These are phyloP conservation scores for Rhysida immarginata DNA, from an alignment of 1,140 invertebrate species.

Conservation along the genomic window DNA sequence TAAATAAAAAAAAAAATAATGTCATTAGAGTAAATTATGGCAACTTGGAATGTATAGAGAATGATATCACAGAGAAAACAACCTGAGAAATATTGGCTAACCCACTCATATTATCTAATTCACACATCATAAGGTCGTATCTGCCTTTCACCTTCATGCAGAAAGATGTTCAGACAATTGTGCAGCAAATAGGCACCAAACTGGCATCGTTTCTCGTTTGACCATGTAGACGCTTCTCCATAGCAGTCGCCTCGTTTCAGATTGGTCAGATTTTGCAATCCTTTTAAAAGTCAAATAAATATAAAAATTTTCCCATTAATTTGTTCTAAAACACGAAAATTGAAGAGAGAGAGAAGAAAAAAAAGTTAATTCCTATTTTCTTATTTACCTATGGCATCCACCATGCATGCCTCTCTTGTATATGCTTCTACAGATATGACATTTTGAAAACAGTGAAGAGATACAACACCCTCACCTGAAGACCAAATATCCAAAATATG, in stretches of 20 bases:
- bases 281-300: conserved; percentile 20
- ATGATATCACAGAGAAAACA: too few species aligned
- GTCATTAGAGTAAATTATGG: too few species aligned
- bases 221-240: conserved; percentile 57
- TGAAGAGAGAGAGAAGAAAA: not conserved
- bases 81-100: too few species aligned
- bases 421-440: conserved; percentile 80
- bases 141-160: conserved; percentile 72
- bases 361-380: conserved; percentile 3
- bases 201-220: conserved; percentile 44
- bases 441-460: conserved; percentile 80
- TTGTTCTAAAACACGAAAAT: not conserved
- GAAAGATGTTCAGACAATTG: conserved; percentile 66
- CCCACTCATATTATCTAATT: too few species aligned
- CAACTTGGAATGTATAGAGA: too few species aligned
- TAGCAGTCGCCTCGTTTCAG: conserved; percentile 68
- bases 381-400: conserved; percentile 55
- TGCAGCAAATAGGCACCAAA: conserved; percentile 68
- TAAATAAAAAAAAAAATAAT: too few species aligned
- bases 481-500: conserved; percentile 79
- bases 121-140: conserved; percentile 43
- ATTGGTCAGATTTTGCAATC: conserved; percentile 59
- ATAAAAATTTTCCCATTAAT: not conserved
- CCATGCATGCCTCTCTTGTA: conserved; percentile 83
- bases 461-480: conserved; percentile 63